Conservation (phyloP, 2,888 invertebrate species). For the Eilema sororculum region DNA sequence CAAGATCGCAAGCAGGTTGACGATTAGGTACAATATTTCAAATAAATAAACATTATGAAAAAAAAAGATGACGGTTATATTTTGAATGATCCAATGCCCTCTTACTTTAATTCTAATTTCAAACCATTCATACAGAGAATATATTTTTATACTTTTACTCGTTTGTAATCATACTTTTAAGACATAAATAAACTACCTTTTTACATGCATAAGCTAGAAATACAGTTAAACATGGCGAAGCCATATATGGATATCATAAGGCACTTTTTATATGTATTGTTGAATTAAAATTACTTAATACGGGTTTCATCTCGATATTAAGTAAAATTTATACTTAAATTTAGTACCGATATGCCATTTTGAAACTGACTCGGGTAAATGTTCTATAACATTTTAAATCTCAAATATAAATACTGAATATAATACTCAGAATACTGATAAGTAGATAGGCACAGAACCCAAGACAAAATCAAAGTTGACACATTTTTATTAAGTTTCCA, state of each 20-base stretch:
- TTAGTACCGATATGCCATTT: constrained; percentile 5
- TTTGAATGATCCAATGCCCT: not conserved
- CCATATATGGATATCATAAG: constrained; percentile 37
- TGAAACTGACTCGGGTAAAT: constrained; percentile 10
- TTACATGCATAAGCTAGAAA: not conserved
- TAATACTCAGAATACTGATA: constrained; percentile 14
- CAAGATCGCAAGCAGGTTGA: not conserved
- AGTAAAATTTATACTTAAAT: constrained; percentile 4
- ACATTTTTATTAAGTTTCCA: constrained; percentile 26
- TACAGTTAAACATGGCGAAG: not conserved
- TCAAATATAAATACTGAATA: constrained; percentile 14
- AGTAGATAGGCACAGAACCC: not conserved
- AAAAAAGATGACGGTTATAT: not conserved
- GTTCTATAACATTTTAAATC: not conserved
- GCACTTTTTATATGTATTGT: constrained; percentile 40
- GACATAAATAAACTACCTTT: constrained; percentile 2
- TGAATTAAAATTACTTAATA: constrained; percentile 21
- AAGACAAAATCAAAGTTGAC: constrained; percentile 30
- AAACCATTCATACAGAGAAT: not conserved
- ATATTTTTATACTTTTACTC: not conserved
- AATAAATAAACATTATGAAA: not conserved
- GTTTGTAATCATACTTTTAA: constrained; percentile 7
- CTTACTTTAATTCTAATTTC: not conserved
- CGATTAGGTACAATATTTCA: not conserved
- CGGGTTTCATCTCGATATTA: constrained; percentile 4